Base-by-base conservation (phyloP, 2,113 vertebrate genomes). In the Xiphophorus maculatus region DNA sequence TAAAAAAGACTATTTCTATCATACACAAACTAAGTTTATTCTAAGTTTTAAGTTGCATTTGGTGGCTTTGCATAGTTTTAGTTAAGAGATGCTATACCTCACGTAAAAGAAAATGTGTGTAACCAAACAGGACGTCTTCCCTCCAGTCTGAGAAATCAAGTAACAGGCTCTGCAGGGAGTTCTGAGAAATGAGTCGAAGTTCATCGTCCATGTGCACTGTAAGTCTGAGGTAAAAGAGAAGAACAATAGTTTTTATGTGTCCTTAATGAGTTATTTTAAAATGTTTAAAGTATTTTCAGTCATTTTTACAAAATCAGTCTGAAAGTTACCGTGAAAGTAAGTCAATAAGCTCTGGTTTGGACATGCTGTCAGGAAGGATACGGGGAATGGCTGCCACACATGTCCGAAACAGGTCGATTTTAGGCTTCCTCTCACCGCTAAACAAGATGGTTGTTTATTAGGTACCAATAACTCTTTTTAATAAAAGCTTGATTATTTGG, bases 131-230 rank as follows among this genome's bases (percentile, higher is more conserved):
- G 0, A 99, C 98, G 5, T 99, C 98, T 88, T 98, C 98, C 73
- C 98, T 94, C 98, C 98, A 99, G 89, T 99, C 98, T 1, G 96
- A 94, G 90, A 99, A 98, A 89, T 99, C 98, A 64, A 99, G 95
- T 64, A 99, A 94, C 63, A 99, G 92, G 68, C 98, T 98, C 92
- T 99, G 98, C 77, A 99, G 94, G 82, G 97, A 99, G 81, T 98
- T 99, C 90, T 99, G 98, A 65, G 98, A 97, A 86, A 99, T 98
- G 29, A 98, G 96, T n/a, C 98, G 95, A 63, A 99, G 96, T 78
- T 99, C 98, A 84, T 99, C 97, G 58, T 99, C 98, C 98, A 99
- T 99, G 82, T 99, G 98, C 74, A 99, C 99, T 0, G 98, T 99
- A 2, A 99, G 95, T 81, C 98, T 99, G 84, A 0, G 71, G 63